Conservation (phyloP, 2,113 vertebrate species). For the Proteles cristata region DNA sequence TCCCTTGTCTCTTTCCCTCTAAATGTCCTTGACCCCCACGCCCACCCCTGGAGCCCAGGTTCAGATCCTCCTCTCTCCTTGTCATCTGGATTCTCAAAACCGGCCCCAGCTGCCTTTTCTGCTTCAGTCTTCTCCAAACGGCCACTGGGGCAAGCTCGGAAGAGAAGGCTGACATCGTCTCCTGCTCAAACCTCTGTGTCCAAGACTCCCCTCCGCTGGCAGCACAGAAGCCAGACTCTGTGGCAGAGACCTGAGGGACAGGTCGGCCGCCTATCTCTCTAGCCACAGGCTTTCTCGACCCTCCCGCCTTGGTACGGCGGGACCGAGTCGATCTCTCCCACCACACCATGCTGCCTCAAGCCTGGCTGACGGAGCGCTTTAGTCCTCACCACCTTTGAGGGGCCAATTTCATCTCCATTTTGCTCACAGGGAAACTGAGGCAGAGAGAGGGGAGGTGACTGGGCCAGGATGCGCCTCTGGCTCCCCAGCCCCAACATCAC, state of each 20-base stretch:
- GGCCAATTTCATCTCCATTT: neutral
- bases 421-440: neutral
- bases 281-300: neutral
- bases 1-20: neutral
- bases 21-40: neutral
- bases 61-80: neutral
- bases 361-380: neutral
- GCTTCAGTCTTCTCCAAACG: neutral
- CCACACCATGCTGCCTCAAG: too few relatives aligned
- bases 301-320: neutral
- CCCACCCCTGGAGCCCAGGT: neutral
- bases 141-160: neutral
- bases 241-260: neutral
- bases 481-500: neutral
- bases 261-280: neutral
- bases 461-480: neutral
- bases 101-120: neutral
- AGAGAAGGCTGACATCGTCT: neutral
- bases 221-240: neutral
- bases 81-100: neutral
- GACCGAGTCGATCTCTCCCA: neutral
- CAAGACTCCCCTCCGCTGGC: neutral
- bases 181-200: neutral
- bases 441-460: neutral
- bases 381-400: neutral